Base-by-base conservation (phyloP, 2,113 vertebrate genomes). In the Eurystomus gularis region DNA sequence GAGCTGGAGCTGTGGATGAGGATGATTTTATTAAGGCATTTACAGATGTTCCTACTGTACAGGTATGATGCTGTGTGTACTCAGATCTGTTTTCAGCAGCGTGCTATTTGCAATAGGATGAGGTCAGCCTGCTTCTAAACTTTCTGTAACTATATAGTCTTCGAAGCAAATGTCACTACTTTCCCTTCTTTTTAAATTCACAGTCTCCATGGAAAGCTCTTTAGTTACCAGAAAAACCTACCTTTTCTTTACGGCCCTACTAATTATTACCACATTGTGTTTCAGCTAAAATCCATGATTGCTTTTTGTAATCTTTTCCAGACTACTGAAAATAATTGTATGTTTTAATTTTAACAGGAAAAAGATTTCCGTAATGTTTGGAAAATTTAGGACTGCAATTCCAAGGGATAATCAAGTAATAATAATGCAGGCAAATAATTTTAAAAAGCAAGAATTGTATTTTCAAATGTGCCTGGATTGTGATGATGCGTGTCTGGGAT, bases 21-120 rank as follows among this genome's bases (percentile, higher is more conserved):
- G 99, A 99, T 73, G 99, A 99, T 96, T 99, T 99, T 93, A 98
- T 99, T 94, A 99, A 98, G 97, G 98, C 98, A 23, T 99, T 99
- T 97, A 99, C 99, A 87, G 99, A 99, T 90, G 99, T 99, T 86
- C 99, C 99, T 91, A 94, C 98, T 97, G 98, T 99, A 93, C 99
- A 99, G 98, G 99, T 99, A 96, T 94, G 80, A 29, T 69, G 12
- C 46, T 73, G 20, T 55, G 6, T 66, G 8, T 51, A 23, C 61
- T 64, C 1, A 1, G 14, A 7, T 52, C 64, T 88, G 21, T 68
- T 77, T 88, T 55, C 54, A 82, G 57, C 51, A 80, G 39, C 51
- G 28, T 0, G 1, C 31, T 60, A 13, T 62, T 82, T 88, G 39
- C 17, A 72, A 13, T 71, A 19, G 28, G 35, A 0, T 29, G 7